These are phyloP conservation scores for Heliconius nattereri DNA, from an alignment of 1,140 invertebrate species.

Conservation along the genomic window DNA sequence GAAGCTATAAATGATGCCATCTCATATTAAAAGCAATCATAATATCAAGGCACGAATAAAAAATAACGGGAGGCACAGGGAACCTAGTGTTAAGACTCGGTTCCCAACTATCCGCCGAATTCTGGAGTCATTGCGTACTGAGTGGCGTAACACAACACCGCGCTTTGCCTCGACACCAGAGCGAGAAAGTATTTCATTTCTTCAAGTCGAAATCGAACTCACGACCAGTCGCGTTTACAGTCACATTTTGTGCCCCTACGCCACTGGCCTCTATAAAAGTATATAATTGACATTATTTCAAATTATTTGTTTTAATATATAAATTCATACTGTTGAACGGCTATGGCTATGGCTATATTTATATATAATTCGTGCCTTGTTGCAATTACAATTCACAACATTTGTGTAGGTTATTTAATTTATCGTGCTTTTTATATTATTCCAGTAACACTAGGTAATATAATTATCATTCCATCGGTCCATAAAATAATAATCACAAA, in stretches of 20 bases:
- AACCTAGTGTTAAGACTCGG: too few species aligned
- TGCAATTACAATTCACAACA: neutral
- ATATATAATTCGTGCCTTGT: neutral
- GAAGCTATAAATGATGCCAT: conserved; percentile 1
- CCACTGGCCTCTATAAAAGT: too few species aligned
- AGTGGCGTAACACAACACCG: too few species aligned
- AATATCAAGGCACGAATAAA: conserved; percentile 16
- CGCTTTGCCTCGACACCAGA: too few species aligned
- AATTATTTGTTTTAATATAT: neutral
- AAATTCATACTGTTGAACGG: neutral
- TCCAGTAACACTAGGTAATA: neutral
- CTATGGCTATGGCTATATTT: neutral
- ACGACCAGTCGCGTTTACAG: too few species aligned
- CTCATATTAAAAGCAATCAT: conserved; percentile 20
- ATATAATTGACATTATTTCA: too few species aligned
- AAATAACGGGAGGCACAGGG: neutral
- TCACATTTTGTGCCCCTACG: too few species aligned
- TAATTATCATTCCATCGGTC: neutral
- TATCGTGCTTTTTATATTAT: neutral
- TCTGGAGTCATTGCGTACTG: too few species aligned
- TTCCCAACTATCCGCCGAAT: too few species aligned
- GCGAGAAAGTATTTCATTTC: too few species aligned
- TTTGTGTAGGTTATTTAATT: neutral
- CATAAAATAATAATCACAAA: neutral
- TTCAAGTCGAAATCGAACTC: too few species aligned